Conservation (phyloP, 2,888 invertebrate genomes). For the Acleris cristana region DNA sequence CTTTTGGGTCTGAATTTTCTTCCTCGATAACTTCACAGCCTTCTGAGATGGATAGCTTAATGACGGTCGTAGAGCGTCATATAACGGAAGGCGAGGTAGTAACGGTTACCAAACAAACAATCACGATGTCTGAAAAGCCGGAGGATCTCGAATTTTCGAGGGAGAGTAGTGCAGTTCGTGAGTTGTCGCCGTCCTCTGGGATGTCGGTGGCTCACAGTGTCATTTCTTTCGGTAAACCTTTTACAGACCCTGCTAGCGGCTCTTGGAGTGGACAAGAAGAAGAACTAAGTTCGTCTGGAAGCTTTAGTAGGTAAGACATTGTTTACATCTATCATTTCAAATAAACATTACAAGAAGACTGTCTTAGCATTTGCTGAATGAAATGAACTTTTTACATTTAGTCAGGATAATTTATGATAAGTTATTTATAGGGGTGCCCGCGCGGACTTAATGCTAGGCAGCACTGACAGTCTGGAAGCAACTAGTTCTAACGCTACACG, state of each 20-base stretch:
- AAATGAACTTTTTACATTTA: not conserved
- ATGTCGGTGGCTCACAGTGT: constrained; percentile 79
- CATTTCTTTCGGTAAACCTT: constrained; percentile 77
- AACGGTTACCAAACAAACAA: constrained; percentile 66
- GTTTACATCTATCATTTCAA: not conserved
- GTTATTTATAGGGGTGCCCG: constrained; percentile 62
- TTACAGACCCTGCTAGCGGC: constrained; percentile 83
- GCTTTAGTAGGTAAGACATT: constrained; percentile 73
- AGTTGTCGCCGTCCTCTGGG: constrained; percentile 80
- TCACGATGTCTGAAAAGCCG: constrained; percentile 68
- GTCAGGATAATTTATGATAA: not conserved
- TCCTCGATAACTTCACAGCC: constrained; percentile 80
- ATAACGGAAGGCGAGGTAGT: constrained; percentile 77
- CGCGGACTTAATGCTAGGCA: constrained; percentile 84
- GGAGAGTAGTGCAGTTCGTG: constrained; percentile 72
- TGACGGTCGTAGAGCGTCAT: constrained; percentile 75
- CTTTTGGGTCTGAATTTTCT: constrained; percentile 79
- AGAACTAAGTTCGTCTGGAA: constrained; percentile 80
- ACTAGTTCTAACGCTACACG: constrained; percentile 92
- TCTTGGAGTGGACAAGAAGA: constrained; percentile 83
- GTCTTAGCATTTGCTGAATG: not conserved
- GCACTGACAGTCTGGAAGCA: constrained; percentile 89
- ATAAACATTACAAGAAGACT: not conserved
- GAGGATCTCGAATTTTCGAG: constrained; percentile 75
- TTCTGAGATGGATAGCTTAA: constrained; percentile 78